Evolutionary conservation across 1,140 invertebrate species (phyloP).

Genomic region (Lordiphosa clarofinis): DNA sequence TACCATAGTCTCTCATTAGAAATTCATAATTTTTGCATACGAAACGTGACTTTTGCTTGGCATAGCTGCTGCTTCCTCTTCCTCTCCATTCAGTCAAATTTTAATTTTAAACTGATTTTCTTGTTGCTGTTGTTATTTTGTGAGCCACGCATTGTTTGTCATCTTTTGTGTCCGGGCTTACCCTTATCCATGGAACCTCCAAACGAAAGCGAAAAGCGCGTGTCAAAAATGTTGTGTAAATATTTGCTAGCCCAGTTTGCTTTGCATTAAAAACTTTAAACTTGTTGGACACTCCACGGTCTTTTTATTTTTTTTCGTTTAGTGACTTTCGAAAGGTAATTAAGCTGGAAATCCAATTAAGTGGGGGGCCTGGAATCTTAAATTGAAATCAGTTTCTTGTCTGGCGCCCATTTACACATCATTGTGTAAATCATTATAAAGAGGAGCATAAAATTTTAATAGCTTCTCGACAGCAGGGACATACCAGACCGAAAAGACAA

Average conservation of each 20-base stretch:
- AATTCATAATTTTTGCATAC: slow-evolving; percentile 72
- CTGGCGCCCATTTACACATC: slow-evolving; percentile 66
- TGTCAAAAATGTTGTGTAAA: slow-evolving; percentile 72
- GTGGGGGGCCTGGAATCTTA: slow-evolving; percentile 51
- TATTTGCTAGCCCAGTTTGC: slow-evolving; percentile 58
- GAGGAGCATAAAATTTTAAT: slow-evolving; percentile 69
- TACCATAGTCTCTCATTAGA: slow-evolving; percentile 23
- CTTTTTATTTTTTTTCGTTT: slow-evolving; percentile 21
- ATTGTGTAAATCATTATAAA: slow-evolving; percentile 74
- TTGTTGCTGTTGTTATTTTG: slow-evolving; percentile 10
- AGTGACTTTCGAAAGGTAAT: slow-evolving; percentile 66
- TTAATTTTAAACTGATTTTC: slow-evolving; percentile 65
- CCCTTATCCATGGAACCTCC: slow-evolving; percentile 36
- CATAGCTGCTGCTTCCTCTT: slow-evolving; percentile 10
- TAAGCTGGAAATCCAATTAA: slow-evolving; percentile 72
- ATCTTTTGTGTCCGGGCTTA: slow-evolving; percentile 54
- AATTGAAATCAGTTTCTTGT: slow-evolving; percentile 65
- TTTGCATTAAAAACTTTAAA: slow-evolving; percentile 43
- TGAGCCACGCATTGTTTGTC: slow-evolving; percentile 64
- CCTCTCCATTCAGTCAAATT: slow-evolving; percentile 20
- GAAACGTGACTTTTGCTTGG: slow-evolving; percentile 65
- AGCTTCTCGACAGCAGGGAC: slow-evolving; percentile 6
- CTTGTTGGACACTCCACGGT: slow-evolving; percentile 25
- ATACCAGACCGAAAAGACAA: slow-evolving; percentile 23
- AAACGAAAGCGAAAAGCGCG: slow-evolving; percentile 33